Evolutionary conservation across 2,888 invertebrate species (phyloP).

Genomic region (Ornithoptera alexandrae): DNA sequence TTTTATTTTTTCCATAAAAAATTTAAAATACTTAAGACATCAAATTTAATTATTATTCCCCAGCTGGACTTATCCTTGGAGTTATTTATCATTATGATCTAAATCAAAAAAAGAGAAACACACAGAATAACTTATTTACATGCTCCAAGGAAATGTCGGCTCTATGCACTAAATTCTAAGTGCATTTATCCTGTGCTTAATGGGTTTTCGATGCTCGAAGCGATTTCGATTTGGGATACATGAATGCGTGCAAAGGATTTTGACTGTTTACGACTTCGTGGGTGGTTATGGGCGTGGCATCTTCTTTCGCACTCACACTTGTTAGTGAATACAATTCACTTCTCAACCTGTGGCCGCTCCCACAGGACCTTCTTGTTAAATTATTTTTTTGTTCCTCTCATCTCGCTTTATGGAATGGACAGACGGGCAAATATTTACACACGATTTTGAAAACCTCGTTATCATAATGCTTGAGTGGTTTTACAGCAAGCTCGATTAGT

Average conservation of each 20-base stretch:
- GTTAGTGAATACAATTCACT: conserved; percentile 40
- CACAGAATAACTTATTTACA: conserved; percentile 73
- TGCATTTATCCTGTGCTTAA: conserved; percentile 47
- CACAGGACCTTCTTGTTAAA: conserved; percentile 78
- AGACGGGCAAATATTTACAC: conserved; percentile 78
- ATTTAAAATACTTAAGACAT: conserved; percentile 73
- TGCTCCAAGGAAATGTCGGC: conserved; percentile 49
- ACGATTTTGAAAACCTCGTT: conserved; percentile 77
- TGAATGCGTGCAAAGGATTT: conserved; percentile 80
- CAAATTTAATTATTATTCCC: conserved; percentile 77
- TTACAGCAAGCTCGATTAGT: conserved; percentile 58
- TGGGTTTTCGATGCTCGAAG: conserved; percentile 60
- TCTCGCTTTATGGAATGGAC: conserved; percentile 72
- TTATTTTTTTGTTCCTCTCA: conserved; percentile 73
- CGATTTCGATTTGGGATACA: conserved; percentile 79
- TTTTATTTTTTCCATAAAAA: conserved; percentile 16
- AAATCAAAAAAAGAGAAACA: conserved; percentile 74
- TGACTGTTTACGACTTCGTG: conserved; percentile 79
- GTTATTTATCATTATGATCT: conserved; percentile 79
- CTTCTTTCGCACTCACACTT: conserved; percentile 50
- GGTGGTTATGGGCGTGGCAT: conserved; percentile 78
- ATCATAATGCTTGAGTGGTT: conserved; percentile 58
- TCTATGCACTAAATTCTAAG: conserved; percentile 48
- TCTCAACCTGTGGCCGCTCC: conserved; percentile 71
- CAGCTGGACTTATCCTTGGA: conserved; percentile 71